Conservation (phyloP, 2,797 vertebrate species). For the Gallinago nigripennis region DNA sequence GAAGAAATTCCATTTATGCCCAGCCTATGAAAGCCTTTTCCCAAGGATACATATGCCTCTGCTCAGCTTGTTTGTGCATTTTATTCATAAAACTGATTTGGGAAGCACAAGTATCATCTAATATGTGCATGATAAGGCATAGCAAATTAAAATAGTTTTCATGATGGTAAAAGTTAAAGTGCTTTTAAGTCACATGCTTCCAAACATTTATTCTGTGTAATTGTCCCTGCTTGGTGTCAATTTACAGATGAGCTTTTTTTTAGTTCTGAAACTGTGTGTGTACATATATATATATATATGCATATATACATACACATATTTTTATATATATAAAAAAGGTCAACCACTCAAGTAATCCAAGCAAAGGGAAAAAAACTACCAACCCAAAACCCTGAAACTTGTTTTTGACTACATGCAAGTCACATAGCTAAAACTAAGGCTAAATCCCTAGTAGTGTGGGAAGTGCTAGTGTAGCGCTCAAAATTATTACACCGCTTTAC, state of each 20-base stretch:
- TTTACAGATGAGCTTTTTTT: neutral
- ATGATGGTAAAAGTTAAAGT: neutral
- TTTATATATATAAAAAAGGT: neutral
- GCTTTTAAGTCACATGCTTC: neutral
- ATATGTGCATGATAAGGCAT: neutral
- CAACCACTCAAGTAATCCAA: neutral
- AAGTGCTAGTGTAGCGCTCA: constrained; percentile 19
- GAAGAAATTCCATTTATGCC: neutral
- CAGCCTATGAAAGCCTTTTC: neutral
- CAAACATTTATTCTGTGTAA: neutral
- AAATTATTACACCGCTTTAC: neutral
- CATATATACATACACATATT: accelerated
- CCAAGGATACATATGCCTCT: neutral
- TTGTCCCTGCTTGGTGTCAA: neutral
- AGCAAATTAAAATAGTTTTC: neutral
- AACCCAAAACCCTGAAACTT: neutral
- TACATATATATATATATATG: no score
- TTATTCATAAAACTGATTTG: constrained; percentile 10
- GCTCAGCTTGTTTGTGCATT: neutral
- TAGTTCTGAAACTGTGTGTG: neutral
- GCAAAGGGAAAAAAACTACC: neutral
- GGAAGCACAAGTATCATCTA: neutral
- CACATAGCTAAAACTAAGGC: constrained; percentile 25
- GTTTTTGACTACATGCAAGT: constrained; percentile 8
- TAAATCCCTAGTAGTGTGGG: constrained; percentile 16